These are phyloP conservation scores for Biston stratarius DNA, from an alignment of 2,888 invertebrate genomes.

Conservation along the genomic window DNA sequence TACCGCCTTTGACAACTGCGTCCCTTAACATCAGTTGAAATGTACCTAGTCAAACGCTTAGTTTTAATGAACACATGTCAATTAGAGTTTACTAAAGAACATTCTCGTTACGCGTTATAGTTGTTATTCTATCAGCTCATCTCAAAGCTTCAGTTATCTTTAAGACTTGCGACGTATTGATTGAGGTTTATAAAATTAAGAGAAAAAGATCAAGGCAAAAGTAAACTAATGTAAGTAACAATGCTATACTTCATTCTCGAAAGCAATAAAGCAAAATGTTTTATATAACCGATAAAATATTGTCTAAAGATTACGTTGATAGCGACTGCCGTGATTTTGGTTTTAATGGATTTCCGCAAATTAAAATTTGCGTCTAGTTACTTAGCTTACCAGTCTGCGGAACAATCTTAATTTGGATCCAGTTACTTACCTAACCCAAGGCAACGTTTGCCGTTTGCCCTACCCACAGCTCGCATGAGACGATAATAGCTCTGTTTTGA, in stretches of 20 bases:
- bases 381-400: not conserved
- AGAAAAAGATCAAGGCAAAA: not conserved
- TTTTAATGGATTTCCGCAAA: slow-evolving; percentile 18
- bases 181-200: too few species aligned
- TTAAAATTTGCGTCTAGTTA: slow-evolving; percentile 9
- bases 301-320: slow-evolving; percentile 4
- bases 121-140: too few species aligned
- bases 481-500: slow-evolving; percentile 17
- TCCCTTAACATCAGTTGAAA: too few species aligned
- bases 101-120: too few species aligned
- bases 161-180: not conserved
- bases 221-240: not conserved
- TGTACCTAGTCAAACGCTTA: too few species aligned
- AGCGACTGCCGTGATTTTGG: not conserved
- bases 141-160: too few species aligned
- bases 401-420: slow-evolving; percentile 21
- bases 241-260: not conserved
- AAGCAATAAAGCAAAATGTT: not conserved
- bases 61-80: too few species aligned
- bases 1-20: too few species aligned
- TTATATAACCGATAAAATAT: not conserved
- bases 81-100: too few species aligned
- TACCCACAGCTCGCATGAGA: slow-evolving; percentile 19
- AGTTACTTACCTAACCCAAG: slow-evolving; percentile 20
- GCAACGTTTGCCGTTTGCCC: slow-evolving; percentile 19